These are phyloP conservation scores for Orycteropus afer DNA, from an alignment of 2,113 vertebrate species.

Conservation along the genomic window DNA sequence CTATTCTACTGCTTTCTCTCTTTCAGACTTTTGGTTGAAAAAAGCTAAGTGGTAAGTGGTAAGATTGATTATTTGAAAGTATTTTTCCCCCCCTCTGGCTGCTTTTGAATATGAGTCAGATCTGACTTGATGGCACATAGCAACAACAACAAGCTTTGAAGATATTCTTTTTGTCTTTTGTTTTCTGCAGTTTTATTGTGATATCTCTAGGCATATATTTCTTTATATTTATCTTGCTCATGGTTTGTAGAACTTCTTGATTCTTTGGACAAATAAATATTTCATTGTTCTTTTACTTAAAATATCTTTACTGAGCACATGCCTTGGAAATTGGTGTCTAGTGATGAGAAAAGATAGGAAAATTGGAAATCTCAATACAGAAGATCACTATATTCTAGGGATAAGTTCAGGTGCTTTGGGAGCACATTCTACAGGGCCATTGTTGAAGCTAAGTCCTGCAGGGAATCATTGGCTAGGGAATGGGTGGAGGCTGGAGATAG, in stretches of 20 bases:
- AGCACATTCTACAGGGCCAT: background rate
- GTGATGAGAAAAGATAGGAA: background rate
- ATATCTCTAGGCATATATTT: background rate
- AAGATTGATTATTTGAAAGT: background rate
- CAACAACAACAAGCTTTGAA: no score
- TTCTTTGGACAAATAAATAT: background rate
- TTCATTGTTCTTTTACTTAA: background rate
- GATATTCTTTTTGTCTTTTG: background rate
- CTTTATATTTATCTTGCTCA: background rate
- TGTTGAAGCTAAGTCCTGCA: background rate
- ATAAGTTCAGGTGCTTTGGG: background rate
- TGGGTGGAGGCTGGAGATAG: background rate
- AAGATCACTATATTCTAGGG: background rate
- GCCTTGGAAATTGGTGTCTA: background rate
- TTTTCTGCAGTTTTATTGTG: background rate
- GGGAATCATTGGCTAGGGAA: background rate
- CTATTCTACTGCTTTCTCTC: background rate
- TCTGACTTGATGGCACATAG: no score
- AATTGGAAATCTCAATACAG: background rate
- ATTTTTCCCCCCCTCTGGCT: background rate
- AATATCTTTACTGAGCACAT: background rate
- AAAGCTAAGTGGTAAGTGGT: background rate
- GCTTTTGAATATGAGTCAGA: background rate
- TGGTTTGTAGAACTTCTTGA: no score
- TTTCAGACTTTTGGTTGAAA: background rate